These are phyloP conservation scores for Tautogolabrus adspersus DNA, from an alignment of 2,113 vertebrate genomes.

Conservation along the genomic window DNA sequence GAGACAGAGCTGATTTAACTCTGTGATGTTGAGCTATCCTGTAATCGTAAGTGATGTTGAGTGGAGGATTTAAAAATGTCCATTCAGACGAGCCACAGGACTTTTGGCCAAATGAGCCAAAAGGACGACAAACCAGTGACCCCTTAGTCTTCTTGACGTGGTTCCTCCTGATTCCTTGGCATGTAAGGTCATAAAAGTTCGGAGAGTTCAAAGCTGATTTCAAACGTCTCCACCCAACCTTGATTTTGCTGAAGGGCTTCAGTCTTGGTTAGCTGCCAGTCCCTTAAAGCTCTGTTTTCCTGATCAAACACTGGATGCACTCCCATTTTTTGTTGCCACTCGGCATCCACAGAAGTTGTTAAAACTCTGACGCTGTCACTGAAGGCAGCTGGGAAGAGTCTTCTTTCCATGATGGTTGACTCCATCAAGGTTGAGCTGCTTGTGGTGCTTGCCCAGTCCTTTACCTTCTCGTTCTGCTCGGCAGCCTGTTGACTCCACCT, in stretches of 20 bases:
- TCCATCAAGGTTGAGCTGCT: background rate
- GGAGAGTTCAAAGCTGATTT: slow-evolving; percentile 16
- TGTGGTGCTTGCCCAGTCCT: background rate
- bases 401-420: background rate
- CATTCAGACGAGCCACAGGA: background rate
- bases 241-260: background rate
- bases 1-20: background rate
- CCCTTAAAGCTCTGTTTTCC: background rate
- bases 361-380: background rate
- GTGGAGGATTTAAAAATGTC: background rate
- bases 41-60: background rate
- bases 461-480: slow-evolving; percentile 47
- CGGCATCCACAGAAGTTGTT: background rate
- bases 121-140: background rate
- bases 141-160: background rate
- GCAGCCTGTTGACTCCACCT: slow-evolving; percentile 12
- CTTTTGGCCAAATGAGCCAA: background rate
- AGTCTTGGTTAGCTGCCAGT: background rate
- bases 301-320: slow-evolving; percentile 9
- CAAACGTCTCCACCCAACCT: background rate
- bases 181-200: background rate
- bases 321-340: background rate
- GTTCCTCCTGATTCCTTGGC: slow-evolving; percentile 4
- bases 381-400: background rate
- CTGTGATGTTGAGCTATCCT: background rate